These are phyloP conservation scores for Genyomyrus donnyi DNA, from an alignment of 2,113 vertebrate genomes.

Conservation along the genomic window DNA sequence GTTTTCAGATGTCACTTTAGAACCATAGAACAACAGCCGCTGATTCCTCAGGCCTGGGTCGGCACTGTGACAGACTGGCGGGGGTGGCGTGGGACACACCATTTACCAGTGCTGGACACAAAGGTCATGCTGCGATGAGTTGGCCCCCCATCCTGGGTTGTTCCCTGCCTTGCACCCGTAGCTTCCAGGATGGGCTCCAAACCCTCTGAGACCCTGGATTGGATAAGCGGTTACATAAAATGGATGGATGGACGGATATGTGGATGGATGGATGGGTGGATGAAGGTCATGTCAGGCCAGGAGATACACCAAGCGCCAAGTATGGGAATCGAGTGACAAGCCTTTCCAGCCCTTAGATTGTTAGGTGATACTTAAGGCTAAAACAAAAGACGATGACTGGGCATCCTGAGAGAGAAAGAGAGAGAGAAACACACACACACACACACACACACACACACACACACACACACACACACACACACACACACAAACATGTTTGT, in stretches of 20 bases:
- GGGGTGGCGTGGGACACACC: neutral
- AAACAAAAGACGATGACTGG: constrained; percentile 22
- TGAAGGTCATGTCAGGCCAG: neutral
- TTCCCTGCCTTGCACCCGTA: too few relatives aligned
- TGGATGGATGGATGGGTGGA: too few relatives aligned
- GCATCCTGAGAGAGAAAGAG: neutral
- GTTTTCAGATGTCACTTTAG: neutral
- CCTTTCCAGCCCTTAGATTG: neutral
- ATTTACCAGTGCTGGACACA: too few relatives aligned
- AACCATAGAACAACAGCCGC: neutral
- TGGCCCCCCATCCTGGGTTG: too few relatives aligned
- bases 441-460: neutral
- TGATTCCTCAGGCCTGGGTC: neutral
- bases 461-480: neutral
- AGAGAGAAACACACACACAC: too few relatives aligned
- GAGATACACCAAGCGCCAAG: neutral
- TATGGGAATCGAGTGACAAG: neutral
- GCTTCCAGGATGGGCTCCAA: too few relatives aligned
- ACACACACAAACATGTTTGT: neutral
- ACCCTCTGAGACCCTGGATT: too few relatives aligned
- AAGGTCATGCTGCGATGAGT: neutral
- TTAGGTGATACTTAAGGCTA: constrained; percentile 22
- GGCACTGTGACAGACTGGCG: neutral
- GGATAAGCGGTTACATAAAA: neutral
- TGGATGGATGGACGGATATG: neutral